Percentiles rank a stretch among this genome's conserved stretches.
Conservation (phyloP, 2,113 vertebrate species). For the Notechis scutatus region DNA sequence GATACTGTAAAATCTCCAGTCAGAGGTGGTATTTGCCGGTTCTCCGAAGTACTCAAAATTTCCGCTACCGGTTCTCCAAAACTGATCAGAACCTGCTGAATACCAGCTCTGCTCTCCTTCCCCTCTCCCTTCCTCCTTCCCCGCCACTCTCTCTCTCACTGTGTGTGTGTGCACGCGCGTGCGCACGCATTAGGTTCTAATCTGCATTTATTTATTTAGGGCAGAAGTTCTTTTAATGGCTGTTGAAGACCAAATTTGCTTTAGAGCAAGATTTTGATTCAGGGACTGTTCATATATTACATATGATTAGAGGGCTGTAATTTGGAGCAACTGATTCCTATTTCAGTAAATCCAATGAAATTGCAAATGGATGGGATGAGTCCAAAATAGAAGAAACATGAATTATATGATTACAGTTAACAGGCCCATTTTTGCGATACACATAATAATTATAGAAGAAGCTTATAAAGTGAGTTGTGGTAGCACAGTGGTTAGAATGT, state of each 20-base stretch:
- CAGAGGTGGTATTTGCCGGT: no score
- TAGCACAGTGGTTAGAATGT: no score
- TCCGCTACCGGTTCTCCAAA: no score
- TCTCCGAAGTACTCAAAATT: no score
- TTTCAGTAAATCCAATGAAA: not conserved
- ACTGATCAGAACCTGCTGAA: no score
- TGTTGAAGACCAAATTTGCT: not conserved
- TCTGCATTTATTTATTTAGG: not conserved
- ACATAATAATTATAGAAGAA: not conserved
- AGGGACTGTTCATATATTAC: not conserved
- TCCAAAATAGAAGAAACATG: not conserved
- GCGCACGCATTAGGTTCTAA: not conserved
- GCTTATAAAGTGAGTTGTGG: not conserved
- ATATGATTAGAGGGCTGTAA: not conserved
- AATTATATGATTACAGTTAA: not conserved
- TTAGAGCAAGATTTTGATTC: not conserved
- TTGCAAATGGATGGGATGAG: not conserved
- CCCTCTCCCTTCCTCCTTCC: no score
- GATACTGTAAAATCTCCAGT: no score
- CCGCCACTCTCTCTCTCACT: no score
- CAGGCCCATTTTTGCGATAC: not conserved
- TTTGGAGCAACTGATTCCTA: not conserved
- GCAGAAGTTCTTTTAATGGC: not conserved
- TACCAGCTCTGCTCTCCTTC: no score
- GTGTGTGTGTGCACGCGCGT: no score